These are phyloP conservation scores for Erannis defoliaria DNA, from an alignment of 2,888 invertebrate species.

Conservation along the genomic window DNA sequence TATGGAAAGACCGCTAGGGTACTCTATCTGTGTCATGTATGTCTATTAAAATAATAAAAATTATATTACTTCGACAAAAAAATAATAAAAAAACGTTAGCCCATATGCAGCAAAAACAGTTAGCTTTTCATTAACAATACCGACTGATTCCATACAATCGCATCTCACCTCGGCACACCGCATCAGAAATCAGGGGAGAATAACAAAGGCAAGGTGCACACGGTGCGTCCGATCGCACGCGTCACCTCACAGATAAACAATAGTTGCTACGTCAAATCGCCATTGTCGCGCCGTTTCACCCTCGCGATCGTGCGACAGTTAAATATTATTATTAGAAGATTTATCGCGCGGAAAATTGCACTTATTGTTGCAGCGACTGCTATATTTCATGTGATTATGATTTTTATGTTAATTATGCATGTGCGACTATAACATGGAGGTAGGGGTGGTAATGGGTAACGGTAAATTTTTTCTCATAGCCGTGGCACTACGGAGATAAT, in stretches of 20 bases:
- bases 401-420: slow-evolving; percentile 81
- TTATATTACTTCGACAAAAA: neutral
- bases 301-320: slow-evolving; percentile 59
- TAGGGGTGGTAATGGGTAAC: slow-evolving; percentile 59
- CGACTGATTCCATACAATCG: slow-evolving; percentile 31
- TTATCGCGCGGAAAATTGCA: slow-evolving; percentile 86
- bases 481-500: neutral
- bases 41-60: too few species aligned
- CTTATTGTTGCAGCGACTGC: slow-evolving; percentile 76
- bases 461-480: slow-evolving; percentile 48
- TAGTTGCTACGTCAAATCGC: slow-evolving; percentile 48
- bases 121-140: slow-evolving; percentile 48
- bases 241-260: slow-evolving; percentile 62
- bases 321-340: slow-evolving; percentile 84
- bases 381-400: slow-evolving; percentile 82
- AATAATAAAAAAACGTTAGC: slow-evolving; percentile 14
- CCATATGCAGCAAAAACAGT: slow-evolving; percentile 41
- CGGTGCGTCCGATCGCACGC: slow-evolving; percentile 65
- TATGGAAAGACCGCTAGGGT: too few species aligned
- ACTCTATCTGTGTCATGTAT: too few species aligned
- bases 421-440: slow-evolving; percentile 56
- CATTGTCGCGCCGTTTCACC: slow-evolving; percentile 58
- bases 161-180: slow-evolving; percentile 53
- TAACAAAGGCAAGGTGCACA: slow-evolving; percentile 76
- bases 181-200: slow-evolving; percentile 51